Evolutionary conservation across 2,113 vertebrate species (phyloP).

Genomic region (Ptyas mucosa): DNA sequence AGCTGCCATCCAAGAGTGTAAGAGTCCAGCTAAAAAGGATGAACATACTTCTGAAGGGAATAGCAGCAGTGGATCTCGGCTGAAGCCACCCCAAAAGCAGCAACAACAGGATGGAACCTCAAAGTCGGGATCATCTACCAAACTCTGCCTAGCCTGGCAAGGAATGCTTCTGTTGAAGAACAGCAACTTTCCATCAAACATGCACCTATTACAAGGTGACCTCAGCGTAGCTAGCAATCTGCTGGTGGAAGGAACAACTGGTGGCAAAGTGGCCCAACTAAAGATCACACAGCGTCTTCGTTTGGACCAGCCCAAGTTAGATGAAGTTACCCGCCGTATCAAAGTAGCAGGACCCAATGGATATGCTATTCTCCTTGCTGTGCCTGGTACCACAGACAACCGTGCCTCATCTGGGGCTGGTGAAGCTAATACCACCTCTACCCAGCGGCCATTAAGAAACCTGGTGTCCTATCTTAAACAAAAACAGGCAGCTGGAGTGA

Average conservation of each 20-base stretch:
- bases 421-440: conserved; percentile 79
- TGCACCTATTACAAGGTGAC: conserved; percentile 95
- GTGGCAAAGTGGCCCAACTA: conserved; percentile 89
- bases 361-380: conserved; percentile 91
- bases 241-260: conserved; percentile 82
- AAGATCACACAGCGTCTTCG: conserved; percentile 98
- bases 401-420: conserved; percentile 69
- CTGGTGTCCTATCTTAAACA: conserved; percentile 99
- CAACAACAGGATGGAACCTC: conserved; percentile 67
- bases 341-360: conserved; percentile 93
- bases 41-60: conserved; percentile 71
- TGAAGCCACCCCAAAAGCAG: conserved; percentile 60
- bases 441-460: conserved; percentile 96
- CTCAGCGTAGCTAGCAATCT: conserved; percentile 88
- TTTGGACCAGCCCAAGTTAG: conserved; percentile 97
- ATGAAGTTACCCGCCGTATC: conserved; percentile 97
- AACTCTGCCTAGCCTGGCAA: conserved; percentile 91
- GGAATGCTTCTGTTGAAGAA: conserved; percentile 98
- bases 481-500: conserved; percentile 99
- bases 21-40: conserved; percentile 80
- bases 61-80: conserved; percentile 60
- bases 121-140: conserved; percentile 71
- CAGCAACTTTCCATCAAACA: conserved; percentile 97
- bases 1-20: conserved; percentile 65
- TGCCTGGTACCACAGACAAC: conserved; percentile 85